Percentiles rank a stretch among this genome's conserved stretches.
Conservation (phyloP, 1,140 invertebrate species). For the Solenopsis invicta region DNA sequence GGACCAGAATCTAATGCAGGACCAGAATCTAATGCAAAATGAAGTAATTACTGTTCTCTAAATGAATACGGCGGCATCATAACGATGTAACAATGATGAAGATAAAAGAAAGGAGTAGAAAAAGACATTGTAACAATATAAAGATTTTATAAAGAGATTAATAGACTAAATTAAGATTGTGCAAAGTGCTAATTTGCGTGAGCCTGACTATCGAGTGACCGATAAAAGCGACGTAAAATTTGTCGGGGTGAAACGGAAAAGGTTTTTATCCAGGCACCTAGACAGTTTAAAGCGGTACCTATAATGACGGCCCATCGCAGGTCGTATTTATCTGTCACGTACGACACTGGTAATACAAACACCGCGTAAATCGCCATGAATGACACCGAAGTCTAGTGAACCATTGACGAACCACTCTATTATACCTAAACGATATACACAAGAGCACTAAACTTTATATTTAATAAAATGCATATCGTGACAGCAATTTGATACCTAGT, state of each 20-base stretch:
- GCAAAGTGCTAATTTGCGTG: slow-evolving; percentile 86
- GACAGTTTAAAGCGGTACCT: slow-evolving; percentile 82
- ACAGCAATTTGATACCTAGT: slow-evolving; percentile 76
- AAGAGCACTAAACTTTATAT: background rate
- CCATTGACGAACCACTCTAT: slow-evolving; percentile 86
- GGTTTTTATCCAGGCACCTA: slow-evolving; percentile 93
- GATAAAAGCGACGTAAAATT: slow-evolving; percentile 90
- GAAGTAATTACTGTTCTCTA: background rate
- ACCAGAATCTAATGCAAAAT: slow-evolving; percentile 70
- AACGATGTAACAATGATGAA: too few species aligned
- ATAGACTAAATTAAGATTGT: slow-evolving; percentile 30
- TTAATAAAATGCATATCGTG: background rate
- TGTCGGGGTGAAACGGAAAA: slow-evolving; percentile 87
- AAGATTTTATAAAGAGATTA: background rate
- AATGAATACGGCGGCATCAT: background rate
- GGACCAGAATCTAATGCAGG: too few species aligned
- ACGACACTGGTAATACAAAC: slow-evolving; percentile 91
- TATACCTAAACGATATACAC: slow-evolving; percentile 83
- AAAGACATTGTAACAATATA: background rate
- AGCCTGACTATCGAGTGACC: slow-evolving; percentile 91
- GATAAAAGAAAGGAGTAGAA: background rate
- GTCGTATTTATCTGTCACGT: slow-evolving; percentile 87
- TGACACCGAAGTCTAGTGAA: slow-evolving; percentile 91
- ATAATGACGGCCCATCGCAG: slow-evolving; percentile 84
- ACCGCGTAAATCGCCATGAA: slow-evolving; percentile 92